phyloP scores from a whole-genome alignment of 2,797 vertebrate species.

The Artibeus jamaicensis region DNA sequence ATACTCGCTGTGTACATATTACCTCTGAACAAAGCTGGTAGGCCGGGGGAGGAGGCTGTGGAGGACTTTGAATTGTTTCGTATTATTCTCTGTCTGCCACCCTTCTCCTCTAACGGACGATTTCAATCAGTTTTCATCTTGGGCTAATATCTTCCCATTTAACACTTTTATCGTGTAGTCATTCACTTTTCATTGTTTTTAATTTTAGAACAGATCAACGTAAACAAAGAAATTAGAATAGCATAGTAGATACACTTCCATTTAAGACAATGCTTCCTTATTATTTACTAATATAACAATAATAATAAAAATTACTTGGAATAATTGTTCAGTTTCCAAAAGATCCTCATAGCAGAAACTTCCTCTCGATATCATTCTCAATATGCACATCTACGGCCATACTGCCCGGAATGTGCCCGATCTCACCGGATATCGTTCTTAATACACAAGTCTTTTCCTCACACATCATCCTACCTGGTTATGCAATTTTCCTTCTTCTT shows the following conservation, averaged over 20 bases:
- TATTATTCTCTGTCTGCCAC: neutral
- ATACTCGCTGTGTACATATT: neutral
- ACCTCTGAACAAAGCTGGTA: neutral
- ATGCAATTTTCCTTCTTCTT: neutral
- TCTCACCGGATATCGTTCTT: neutral
- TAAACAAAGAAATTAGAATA: neutral
- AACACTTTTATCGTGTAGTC: constrained; percentile 2
- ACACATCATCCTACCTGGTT: neutral
- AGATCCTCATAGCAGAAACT: neutral
- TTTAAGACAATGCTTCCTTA: neutral
- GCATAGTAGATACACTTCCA: neutral
- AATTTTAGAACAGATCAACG: constrained; percentile 22
- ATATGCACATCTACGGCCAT: neutral
- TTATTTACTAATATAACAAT: neutral
- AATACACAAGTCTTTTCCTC: neutral
- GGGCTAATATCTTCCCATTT: neutral
- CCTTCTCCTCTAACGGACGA: neutral
- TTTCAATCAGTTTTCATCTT: constrained; percentile 29
- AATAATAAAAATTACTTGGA: neutral
- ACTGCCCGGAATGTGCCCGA: too few species aligned
- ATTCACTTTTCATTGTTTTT: neutral
- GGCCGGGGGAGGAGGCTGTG: neutral
- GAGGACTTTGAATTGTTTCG: neutral
- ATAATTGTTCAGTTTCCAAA: neutral
- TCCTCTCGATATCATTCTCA: neutral